Evolutionary conservation across 2,888 invertebrate species (phyloP), one percentile per base, ranked within the genome.

Genomic region (Ormyrus rosae): DNA sequence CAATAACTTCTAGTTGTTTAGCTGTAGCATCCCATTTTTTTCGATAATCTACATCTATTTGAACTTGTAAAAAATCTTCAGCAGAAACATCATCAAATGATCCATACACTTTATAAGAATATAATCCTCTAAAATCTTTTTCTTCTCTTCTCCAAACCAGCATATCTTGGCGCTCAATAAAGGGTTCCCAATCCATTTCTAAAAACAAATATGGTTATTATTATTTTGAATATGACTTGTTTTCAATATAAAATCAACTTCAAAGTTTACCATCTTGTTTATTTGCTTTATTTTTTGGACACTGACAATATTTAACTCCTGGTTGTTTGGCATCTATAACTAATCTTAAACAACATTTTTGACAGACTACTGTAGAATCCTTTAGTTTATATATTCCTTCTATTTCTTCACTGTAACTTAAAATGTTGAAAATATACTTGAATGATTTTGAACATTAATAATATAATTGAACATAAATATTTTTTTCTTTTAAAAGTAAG

Each of bases 81-180:
- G 96, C 96, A 0, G 93, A 91, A 1, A 97, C 94, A 85, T 97
- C 97, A 71, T 93, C 91, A 87, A 96, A 97, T 0, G 94, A 93
- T 0, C 96, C 97, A 91, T 96, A 97, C 0, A 97, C 96, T 93
- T 97, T 97, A 87, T 97, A 97, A 13, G 96, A 94, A 87, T 93
- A 97, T 55, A 96, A 91, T 0, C 96, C 95, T 0, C 92, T 92
- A 0, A 93, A 92, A 65, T 93, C 92, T 84, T 95, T 90, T 82
- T 92, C 94, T 86, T 95, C 93, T 84, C 94, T 94, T 80, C 95
- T 92, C 97, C 97, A 97, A 56, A 97, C 95, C 11, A 96, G 92
- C 87, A 96, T 94, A 86, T 96, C 95, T 72, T 95, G 93, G 11
- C 95, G 93, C 87, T 96, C 96, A 85, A 97, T 93, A 87, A 95